These are phyloP conservation scores for Antechinus flavipes DNA, from an alignment of 2,113 vertebrate species.

Conservation along the genomic window DNA sequence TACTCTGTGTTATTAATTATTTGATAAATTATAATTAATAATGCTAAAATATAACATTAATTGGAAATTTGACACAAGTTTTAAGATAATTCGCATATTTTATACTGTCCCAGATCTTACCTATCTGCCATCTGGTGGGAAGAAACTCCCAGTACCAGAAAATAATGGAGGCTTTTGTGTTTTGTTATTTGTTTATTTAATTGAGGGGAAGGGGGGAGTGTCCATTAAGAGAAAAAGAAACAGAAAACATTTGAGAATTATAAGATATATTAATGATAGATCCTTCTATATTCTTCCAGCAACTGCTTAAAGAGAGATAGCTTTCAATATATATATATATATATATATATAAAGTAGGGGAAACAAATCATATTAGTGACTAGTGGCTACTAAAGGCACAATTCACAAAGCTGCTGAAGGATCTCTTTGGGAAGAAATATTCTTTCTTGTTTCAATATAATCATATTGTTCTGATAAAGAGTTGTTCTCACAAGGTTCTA, in stretches of 20 bases:
- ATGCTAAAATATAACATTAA: no score
- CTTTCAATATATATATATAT: not conserved
- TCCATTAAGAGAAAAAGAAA: not conserved
- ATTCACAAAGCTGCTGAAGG: slow-evolving; percentile 15
- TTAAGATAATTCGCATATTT: no score
- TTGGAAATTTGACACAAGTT: no score
- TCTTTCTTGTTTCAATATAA: not conserved
- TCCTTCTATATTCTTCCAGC: not conserved
- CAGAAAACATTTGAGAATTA: not conserved
- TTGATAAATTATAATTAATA: no score
- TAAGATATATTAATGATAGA: not conserved
- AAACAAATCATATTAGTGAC: not conserved
- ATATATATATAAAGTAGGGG: not conserved
- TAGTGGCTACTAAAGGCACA: not conserved
- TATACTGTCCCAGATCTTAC: no score
- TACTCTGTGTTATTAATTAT: no score
- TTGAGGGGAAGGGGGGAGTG: no score
- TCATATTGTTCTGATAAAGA: not conserved
- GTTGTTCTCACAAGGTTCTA: not conserved
- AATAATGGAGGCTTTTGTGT: not conserved
- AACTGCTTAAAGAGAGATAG: not conserved
- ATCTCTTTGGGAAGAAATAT: not conserved
- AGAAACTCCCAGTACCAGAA: not conserved
- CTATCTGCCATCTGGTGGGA: no score
- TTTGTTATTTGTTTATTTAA: not conserved